These are phyloP conservation scores for Boloria selene DNA, from an alignment of 2,888 invertebrate species.

Conservation along the genomic window DNA sequence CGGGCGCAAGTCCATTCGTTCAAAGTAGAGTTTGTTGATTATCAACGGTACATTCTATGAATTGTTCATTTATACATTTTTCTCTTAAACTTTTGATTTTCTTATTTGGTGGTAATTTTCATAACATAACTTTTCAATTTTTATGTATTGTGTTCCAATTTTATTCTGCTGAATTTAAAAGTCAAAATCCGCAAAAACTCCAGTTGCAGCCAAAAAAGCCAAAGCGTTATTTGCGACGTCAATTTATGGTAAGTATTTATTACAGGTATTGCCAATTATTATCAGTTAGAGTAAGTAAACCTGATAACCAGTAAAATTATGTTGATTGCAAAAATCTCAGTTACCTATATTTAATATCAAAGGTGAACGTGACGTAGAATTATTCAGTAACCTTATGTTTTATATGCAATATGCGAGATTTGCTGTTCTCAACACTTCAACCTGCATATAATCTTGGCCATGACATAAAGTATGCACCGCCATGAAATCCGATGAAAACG, in stretches of 20 bases:
- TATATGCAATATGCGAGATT: conserved; percentile 2
- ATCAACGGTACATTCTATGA: conserved; percentile 13
- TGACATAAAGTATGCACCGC: conserved; percentile 30
- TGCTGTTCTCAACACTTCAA: conserved; percentile 15
- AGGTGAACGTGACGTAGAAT: conserved; percentile 14
- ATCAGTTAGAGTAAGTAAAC: too few species aligned
- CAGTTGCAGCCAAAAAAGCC: too few species aligned
- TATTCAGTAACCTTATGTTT: conserved; percentile 4
- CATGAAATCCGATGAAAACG: conserved; percentile 35
- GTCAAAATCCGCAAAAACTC: too few species aligned
- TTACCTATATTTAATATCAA: neutral
- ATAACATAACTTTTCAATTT: neutral
- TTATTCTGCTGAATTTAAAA: too few species aligned
- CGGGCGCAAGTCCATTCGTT: conserved; percentile 23
- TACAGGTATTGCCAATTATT: too few species aligned
- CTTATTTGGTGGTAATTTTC: neutral
- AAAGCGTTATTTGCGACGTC: too few species aligned
- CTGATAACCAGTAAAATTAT: too few species aligned
- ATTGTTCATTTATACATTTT: neutral
- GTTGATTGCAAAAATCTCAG: too few species aligned
- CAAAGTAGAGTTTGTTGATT: conserved; percentile 17
- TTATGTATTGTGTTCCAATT: too few species aligned
- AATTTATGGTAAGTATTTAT: too few species aligned
- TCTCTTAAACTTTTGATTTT: neutral
- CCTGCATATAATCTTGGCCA: conserved; percentile 28